Evolutionary conservation across 2,888 invertebrate genomes (phyloP), one percentile per base, ranked within the genome.

Genomic region (Amorpha juglandis): DNA sequence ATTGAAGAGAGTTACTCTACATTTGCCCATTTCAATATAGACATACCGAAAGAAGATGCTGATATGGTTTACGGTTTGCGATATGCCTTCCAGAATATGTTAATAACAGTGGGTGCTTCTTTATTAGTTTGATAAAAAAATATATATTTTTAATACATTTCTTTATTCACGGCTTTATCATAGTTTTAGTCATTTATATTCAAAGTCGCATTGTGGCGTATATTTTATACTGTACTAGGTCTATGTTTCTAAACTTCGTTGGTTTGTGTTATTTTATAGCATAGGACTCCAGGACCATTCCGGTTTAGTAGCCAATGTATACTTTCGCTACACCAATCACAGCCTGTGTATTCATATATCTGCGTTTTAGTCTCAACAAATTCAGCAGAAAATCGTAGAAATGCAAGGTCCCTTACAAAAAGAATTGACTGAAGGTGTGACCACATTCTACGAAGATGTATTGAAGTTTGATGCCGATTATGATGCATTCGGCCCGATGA

Each of bases 401-500:
- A 95, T 97, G 84, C 97, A 97, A 94, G 95, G 96, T 6, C 95
- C 97, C 11, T 91, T 98, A 47, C 95, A 96, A 78, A 92, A 92
- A 47, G 97, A 97, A 83, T 89, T 98, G 12, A 94, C 95, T 0
- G 94, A 95, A 52, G 97, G 97, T 16, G 96, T 97, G 11, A 83
- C 91, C 0, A 89, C 94, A 48, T 97, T 97, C 80, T 90, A 94
- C 48, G 83, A 88, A 19, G 96, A 96, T 68, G 96, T 97, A 2
- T 84, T 94, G 33, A 90, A 95, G 67, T 97, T 97, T 78, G 96
- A 97, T 78, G 81, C 80, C 0, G 97, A 97, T 76, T 97, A 96
- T 79, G 96, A 96, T 16, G 78, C 90, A n/a, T 95, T 94, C 78
- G 98, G 98, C 0, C 98, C 98, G 0, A 97, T 98, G 97, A 95